phyloP scores from a whole-genome alignment of 1,140 invertebrate genomes.

The Apis cerana region DNA sequence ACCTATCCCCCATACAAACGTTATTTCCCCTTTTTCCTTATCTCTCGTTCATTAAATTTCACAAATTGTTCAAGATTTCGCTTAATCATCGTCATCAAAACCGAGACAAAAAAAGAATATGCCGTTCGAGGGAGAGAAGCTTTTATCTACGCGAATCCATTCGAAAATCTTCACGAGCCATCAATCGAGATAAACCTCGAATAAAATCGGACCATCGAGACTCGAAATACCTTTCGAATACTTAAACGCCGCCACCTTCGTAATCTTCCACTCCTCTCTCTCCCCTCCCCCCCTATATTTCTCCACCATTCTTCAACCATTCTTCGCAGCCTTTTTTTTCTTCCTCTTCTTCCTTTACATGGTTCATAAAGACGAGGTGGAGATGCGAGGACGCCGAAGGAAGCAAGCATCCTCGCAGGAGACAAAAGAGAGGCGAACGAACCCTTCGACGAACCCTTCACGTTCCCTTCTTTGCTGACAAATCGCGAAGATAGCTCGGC shows the following conservation, averaged over 20 bases:
- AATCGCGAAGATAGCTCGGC: conserved; percentile 70
- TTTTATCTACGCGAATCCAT: not conserved
- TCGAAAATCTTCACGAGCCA: conserved; percentile 8
- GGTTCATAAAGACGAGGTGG: conserved; percentile 34
- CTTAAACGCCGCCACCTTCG: conserved; percentile 11
- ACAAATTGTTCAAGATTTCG: too few relatives aligned
- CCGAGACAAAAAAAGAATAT: too few relatives aligned
- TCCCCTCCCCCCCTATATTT: not conserved
- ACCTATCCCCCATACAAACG: too few relatives aligned
- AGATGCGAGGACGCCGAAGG: not conserved
- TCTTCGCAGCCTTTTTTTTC: not conserved
- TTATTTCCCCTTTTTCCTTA: too few relatives aligned
- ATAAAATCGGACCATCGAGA: conserved; percentile 16
- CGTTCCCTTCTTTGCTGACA: conserved; percentile 65
- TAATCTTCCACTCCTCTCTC: conserved; percentile 15
- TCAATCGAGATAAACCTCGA: conserved; percentile 22
- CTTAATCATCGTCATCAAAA: too few relatives aligned
- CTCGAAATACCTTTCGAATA: not conserved
- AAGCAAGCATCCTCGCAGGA: conserved; percentile 12
- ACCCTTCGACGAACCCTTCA: conserved; percentile 29
- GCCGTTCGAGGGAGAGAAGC: too few relatives aligned
- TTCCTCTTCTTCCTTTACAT: not conserved
- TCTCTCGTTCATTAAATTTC: too few relatives aligned
- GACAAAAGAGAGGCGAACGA: conserved; percentile 36
- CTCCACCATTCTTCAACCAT: too few relatives aligned